Conservation (phyloP, 2,113 vertebrate genomes). For the Porphyrio hochstetteri region DNA sequence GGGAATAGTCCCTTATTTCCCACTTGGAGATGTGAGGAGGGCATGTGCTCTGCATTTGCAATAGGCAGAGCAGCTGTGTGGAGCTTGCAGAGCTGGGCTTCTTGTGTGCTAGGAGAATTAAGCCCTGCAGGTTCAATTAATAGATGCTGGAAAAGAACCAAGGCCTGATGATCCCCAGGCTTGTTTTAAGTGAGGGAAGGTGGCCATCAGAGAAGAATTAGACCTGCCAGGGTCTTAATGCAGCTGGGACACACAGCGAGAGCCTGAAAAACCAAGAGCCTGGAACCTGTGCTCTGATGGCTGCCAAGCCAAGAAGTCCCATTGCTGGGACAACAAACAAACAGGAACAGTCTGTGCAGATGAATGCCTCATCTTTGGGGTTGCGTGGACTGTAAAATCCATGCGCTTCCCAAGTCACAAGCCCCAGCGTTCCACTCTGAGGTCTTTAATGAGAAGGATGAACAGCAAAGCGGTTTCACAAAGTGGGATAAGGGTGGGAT, state of each 20-base stretch:
- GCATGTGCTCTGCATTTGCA: conserved; percentile 9
- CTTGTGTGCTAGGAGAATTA: background rate
- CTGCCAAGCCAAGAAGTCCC: background rate
- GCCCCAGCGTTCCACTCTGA: background rate
- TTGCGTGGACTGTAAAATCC: conserved; percentile 9
- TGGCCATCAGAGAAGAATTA: background rate
- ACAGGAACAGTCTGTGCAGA: background rate
- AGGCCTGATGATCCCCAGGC: background rate
- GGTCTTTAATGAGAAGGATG: background rate
- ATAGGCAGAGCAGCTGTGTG: background rate
- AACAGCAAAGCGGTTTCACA: background rate
- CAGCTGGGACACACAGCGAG: conserved; percentile 45
- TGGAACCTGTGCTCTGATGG: background rate
- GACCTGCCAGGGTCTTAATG: conserved; percentile 19
- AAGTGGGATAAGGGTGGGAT: background rate
- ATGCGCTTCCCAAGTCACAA: background rate
- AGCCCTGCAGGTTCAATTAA: conserved; percentile 24
- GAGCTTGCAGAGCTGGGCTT: background rate
- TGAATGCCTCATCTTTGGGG: background rate
- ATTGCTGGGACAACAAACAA: conserved; percentile 48
- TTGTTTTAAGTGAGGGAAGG: conserved; percentile 20
- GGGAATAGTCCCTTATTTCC: background rate
- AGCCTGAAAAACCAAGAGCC: background rate
- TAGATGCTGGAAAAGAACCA: conserved; percentile 34
- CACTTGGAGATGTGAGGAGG: background rate